Evolutionary conservation across 2,888 invertebrate species (phyloP), one percentile per base, ranked within the genome.

Genomic region (Polymixis flavicincta): DNA sequence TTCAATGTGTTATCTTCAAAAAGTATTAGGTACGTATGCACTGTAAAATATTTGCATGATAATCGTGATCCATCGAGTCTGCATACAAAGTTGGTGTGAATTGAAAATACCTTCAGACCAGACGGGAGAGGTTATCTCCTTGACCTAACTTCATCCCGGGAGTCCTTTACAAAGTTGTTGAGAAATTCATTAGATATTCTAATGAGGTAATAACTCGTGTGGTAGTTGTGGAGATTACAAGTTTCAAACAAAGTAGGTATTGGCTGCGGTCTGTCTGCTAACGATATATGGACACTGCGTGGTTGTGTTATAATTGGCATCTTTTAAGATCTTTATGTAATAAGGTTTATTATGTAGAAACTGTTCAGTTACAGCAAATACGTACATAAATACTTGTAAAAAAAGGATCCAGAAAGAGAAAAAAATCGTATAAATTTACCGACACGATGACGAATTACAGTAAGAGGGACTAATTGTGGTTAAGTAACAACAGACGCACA

Each of bases 51-150:
- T 82, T 85, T 78, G 79, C 79, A 81, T 77, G 74, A 78, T 78
- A 79, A 86, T 83, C 71, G 71, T 64, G 80, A 83, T 84, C 66
- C 73, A 82, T 76, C 59, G 63, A 54, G 66, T 73, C 55, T 69
- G 78, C 76, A 77, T 76, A 78, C 57, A 59, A 48, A 70, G 71
- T 71, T 55, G 14, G 72, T 65, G 77, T 71, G 64, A 75, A 74
- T 68, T 80, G 71, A 64, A 70, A 76, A 69, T 73, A 64, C 32
- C 79, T 74, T 52, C 65, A 74, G 70, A 32, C 66, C 45, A 78
- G 86, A 80, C 83, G 73, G 28, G 54, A 69, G 54, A 64, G 86
- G 86, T 86, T 86, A 86, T 86, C 85, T 67, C 52, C n/a, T 32
- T 78, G 82, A 85, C 86, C 83, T 65, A 60, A 65, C 78, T 78